Evolutionary conservation across 2,888 invertebrate genomes (phyloP), one percentile per base, ranked within the genome.

Genomic region (Melanargia galathea): DNA sequence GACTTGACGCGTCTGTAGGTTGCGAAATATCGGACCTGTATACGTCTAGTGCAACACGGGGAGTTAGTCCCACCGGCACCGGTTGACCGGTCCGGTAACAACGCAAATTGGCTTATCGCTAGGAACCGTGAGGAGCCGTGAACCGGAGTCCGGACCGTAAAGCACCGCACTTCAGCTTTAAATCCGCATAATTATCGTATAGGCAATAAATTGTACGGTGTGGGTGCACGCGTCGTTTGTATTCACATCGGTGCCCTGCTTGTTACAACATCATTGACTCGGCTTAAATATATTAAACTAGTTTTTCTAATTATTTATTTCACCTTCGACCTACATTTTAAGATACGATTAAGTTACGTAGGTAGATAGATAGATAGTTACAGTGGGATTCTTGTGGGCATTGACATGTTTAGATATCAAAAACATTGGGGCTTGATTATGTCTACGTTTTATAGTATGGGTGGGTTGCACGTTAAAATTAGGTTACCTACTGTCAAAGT

Each of bases 131-230:
- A 86, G 83, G 81, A 81, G 83, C 82, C 78, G 82, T 83, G 82
- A 83, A 78, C 81, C 78, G 77, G 78, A 78, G 82, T 78, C 81
- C 78, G 77, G 78, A 78, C 82, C 80, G 84, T 86, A 84, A 81
- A 82, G 79, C 81, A 84, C 83, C 77, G 79, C 80, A 79, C 79
- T 81, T 82, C 80, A 80, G 79, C 81, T 82, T 83, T 82, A 85
- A 85, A 85, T 87, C 85, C 84, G 84, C 81, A 87, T 86, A 89
- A 89, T 89, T 89, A 88, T 89, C 82, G 83, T 80, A 84, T 82
- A 81, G 80, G 83, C 80, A 74, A 88, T 90, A 90, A 89, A 88
- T 90, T 80, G 75, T 76, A 70, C 70, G 70, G 76, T 76, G 80
- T 77, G 80, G 79, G 80, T 75, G 76, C 73, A 71, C 71, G 70